phyloP scores from a whole-genome alignment of 2,888 invertebrate genomes.

The Oxystoma pomonae region DNA sequence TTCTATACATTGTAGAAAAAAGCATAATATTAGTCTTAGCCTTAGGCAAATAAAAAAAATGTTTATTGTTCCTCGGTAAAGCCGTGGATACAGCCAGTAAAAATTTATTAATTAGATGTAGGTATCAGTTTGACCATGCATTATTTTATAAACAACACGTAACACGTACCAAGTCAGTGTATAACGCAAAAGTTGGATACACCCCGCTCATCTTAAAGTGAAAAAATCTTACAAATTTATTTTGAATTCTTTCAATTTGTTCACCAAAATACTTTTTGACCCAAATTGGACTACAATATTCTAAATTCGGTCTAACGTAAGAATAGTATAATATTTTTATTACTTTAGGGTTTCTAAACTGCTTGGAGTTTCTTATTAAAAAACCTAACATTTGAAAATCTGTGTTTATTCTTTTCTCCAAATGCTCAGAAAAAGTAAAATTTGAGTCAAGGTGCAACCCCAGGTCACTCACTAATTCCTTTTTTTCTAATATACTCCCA shows the following conservation, averaged over 20 bases:
- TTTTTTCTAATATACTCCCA: no score
- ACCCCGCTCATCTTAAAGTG: no score
- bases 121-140: no score
- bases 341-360: neutral
- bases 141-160: neutral
- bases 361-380: neutral
- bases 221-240: neutral
- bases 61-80: neutral
- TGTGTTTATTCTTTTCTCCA: neutral
- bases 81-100: neutral
- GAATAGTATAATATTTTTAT: neutral
- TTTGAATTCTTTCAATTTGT: no score
- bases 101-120: no score
- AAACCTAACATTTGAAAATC: no score
- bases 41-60: neutral
- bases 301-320: neutral
- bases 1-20: neutral
- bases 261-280: constrained; percentile 1
- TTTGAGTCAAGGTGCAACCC: constrained; percentile 1
- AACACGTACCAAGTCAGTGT: neutral
- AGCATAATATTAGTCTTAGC: no score
- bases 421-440: neutral
- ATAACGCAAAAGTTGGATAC: neutral
- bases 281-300: neutral
- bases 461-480: neutral